Evolutionary conservation across 2,888 invertebrate genomes (phyloP), one percentile per base, ranked within the genome.

Genomic region (Cosmorhoe ocellata): DNA sequence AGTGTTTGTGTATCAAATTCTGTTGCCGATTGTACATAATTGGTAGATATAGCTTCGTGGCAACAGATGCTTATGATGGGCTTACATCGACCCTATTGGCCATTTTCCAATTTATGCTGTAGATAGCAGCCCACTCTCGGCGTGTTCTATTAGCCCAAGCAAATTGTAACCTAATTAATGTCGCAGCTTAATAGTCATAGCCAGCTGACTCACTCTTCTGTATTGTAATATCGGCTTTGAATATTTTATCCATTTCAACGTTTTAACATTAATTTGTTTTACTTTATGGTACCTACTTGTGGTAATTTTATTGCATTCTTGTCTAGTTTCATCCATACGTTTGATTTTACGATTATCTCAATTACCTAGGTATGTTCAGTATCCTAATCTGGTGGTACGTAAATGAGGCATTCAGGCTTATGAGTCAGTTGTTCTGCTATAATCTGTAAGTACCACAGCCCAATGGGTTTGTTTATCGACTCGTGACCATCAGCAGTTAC

Each of bases 111-210:
- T 53, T 53, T 53, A 53, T 53, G 47, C 43, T 26, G 48, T 34
- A 53, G 49, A 50, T 50, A 50, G 13, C 40, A 40, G 33, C 49
- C 52, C 52, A 59, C 54, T 60, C 52, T 46, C 39, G 54, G 61
- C 51, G 44, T 51, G 59, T 61, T 59, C 53, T 64, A 67, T 64
- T 64, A 66, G 67, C 49, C 34, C 33, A 51, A 58, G 64, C 63
- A 69, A 70, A 72, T 71, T 64, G 65, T 66, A 71, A 69, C 64
- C 58, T 64, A 69, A 73, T 74, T 67, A 71, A 53, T 53, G 32
- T 36, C 48, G 37, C 37, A 48, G 48, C 18, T 13, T 31, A 44
- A 2, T n/a, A n/a, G n/a, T n/a, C 10, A 24, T 32, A 24, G 26
- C 26, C 4, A 43, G 47, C 52, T 47, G 24, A 39, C 27, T 38